Conservation (phyloP, 2,113 vertebrate species). For the Spea multiplicata region DNA sequence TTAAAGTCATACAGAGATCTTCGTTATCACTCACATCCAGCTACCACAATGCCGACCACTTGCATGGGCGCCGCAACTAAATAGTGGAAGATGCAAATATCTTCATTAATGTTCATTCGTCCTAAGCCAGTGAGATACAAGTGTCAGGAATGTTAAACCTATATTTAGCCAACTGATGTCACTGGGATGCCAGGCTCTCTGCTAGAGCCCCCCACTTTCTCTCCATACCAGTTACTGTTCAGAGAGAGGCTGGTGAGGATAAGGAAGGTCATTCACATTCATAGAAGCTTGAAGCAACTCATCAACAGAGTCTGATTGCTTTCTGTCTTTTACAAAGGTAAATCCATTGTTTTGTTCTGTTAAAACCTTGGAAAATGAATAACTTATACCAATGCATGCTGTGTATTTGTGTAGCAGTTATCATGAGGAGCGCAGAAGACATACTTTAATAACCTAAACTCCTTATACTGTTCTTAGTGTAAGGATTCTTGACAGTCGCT, state of each 20-base stretch:
- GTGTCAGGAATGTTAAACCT: constrained; percentile 76
- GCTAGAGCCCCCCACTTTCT: constrained; percentile 71
- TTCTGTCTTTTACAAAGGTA: constrained; percentile 52
- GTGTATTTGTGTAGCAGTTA: not conserved
- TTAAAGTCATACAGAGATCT: constrained; percentile 1
- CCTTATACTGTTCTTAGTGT: not conserved
- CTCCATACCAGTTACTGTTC: constrained; percentile 68
- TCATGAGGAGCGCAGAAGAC: not conserved
- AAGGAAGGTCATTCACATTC: constrained; percentile 61
- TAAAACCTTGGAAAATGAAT: not conserved
- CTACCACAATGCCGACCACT: not conserved
- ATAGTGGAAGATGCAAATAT: constrained; percentile 2
- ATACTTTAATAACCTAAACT: not conserved
- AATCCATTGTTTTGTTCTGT: constrained; percentile 61
- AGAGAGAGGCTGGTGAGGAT: constrained; percentile 64
- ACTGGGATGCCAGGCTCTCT: constrained; percentile 83
- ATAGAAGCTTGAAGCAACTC: constrained; percentile 58
- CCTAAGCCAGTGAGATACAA: constrained; percentile 69
- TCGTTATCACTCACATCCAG: not conserved
- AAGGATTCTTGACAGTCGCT: not conserved
- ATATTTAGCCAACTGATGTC: constrained; percentile 98
- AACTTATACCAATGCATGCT: not conserved
- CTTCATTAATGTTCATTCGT: constrained; percentile 9
- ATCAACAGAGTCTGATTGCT: constrained; percentile 54
- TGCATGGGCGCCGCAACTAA: not conserved